Evolutionary conservation across 92 coral and sea anemone genomes (phyloP), one percentile per base, ranked within the genome.

Genomic region (Desmophyllum pertusum): DNA sequence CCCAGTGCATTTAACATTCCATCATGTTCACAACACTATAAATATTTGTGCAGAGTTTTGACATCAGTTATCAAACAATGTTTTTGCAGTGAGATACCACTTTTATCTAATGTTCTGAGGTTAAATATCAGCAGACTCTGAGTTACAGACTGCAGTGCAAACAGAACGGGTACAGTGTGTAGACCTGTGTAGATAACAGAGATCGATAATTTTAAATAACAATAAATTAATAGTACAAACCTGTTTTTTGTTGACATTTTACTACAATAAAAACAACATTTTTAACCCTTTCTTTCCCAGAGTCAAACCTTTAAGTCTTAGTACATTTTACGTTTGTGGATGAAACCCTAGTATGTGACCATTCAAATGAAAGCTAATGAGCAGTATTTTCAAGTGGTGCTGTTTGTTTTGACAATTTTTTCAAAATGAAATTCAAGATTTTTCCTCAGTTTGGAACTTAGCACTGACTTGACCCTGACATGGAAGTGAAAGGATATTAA

Each of bases 21-120:
- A 14, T 75, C 79, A 52, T 57, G 66, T 75, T 51, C 39, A 1
- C 79, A 74, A n/a, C n/a, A n/a, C n/a, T n/a, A n/a, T n/a, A n/a
- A n/a, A n/a, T n/a, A n/a, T n/a, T 10, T 50, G 43, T 27, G 14
- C n/a, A 68, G 48, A 43, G 53, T 48, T 48, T 68, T 68, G 48
- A 5, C 48, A 68, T 29, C 77, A n/a, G 77, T 72, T 43, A 27
- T 40, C 38, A 42, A 23, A 72, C 33, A 18, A 72, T 25, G 41
- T 40, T 40, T 19, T 23, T 39, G 41, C 43, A 38, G 48, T 25
- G 65, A 27, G 33, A 59, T 59, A 59, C 17, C 65, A 59, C 33
- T 25, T 25, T 7, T 25, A 25, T 59, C 27, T 59, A 59, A 59
- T 17, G 27, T 59, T 59, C 65, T 59, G 25, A 6, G 65, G 14